A percentile compares a stretch with the other conserved stretches of the same genome.
These are phyloP conservation scores for Peromyscus melanophrys DNA, from an alignment of 2,797 vertebrate genomes.

Conservation along the genomic window DNA sequence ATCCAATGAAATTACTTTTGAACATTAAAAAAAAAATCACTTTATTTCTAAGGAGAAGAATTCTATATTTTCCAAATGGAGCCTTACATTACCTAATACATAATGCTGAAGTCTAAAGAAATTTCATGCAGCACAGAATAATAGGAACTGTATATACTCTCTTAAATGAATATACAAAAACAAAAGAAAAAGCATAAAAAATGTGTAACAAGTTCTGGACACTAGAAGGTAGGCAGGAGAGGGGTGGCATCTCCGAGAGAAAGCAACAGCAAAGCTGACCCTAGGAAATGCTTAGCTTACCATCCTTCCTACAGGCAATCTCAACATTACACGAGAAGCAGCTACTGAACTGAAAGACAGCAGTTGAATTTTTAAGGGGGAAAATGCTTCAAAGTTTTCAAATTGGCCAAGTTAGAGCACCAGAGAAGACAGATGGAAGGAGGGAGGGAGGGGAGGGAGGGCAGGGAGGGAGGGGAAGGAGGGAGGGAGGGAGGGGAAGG, in stretches of 20 bases:
- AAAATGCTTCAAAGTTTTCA: neutral
- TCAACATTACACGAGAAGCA: neutral
- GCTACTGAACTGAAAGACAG: neutral
- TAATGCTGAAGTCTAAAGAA: neutral
- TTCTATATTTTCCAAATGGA: neutral
- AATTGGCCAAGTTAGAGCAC: neutral
- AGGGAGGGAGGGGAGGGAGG: no score
- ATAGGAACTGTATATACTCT: neutral
- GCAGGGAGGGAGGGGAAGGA: no score
- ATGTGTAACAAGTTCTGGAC: conserved; percentile 25
- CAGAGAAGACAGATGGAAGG: neutral
- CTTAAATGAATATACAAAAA: neutral
- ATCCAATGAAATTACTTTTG: conserved; percentile 33
- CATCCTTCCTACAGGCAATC: neutral
- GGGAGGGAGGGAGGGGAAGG: no score
- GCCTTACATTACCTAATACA: neutral
- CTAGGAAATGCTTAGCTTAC: neutral
- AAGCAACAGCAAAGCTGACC: neutral
- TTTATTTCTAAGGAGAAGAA: neutral
- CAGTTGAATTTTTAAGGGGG: neutral
- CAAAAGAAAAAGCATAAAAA: conserved; percentile 26
- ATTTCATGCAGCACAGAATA: neutral
- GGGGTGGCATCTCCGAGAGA: neutral
- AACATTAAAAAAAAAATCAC: neutral
- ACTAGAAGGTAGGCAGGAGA: neutral